Evolutionary conservation across 2,113 vertebrate species (phyloP).

Genomic region (Tragelaphus buxtoni): DNA sequence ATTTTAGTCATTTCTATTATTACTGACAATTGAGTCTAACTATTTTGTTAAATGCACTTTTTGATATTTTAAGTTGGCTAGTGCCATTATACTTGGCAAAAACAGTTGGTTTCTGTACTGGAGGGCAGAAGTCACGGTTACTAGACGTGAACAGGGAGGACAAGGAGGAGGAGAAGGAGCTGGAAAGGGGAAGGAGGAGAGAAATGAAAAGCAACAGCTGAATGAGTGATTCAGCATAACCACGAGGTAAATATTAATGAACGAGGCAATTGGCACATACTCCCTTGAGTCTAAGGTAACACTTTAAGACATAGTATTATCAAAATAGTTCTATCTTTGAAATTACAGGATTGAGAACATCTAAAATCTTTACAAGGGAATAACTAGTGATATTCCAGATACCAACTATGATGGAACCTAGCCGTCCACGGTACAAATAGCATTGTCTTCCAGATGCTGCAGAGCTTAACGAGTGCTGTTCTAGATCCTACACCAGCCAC

Average conservation of each 20-base stretch:
- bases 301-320: not conserved
- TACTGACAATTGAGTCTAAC: not conserved
- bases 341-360: not conserved
- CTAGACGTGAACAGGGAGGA: not conserved
- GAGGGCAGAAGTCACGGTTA: not conserved
- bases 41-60: not conserved
- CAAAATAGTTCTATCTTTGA: not conserved
- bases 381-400: not conserved
- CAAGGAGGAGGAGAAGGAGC: not conserved
- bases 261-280: not conserved
- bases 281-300: not conserved
- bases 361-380: not conserved
- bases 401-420: not conserved
- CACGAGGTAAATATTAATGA: not conserved
- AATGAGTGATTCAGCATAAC: not conserved
- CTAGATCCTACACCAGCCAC: not conserved
- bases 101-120: not conserved
- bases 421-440: not conserved
- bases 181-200: not conserved
- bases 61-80: not conserved
- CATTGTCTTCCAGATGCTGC: not conserved
- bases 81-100: not conserved
- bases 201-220: not conserved
- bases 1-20: not conserved
- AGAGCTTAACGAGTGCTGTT: not conserved